Conservation (phyloP, 2,888 invertebrate species). For the Agrilus biguttatus region DNA sequence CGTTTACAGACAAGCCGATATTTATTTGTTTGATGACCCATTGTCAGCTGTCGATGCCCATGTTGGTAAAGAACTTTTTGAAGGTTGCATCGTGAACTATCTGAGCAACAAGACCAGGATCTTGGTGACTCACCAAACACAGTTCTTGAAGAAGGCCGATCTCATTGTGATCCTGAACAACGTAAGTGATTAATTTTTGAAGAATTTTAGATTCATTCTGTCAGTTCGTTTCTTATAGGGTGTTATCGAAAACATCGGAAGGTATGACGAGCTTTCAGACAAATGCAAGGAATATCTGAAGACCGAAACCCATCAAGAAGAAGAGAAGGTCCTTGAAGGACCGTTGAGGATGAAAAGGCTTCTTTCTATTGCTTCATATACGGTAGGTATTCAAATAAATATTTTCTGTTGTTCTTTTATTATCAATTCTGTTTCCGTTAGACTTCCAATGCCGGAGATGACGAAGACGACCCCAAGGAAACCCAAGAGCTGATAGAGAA, state of each 20-base stretch:
- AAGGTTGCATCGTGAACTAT: slow-evolving; percentile 48
- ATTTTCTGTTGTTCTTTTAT: too few relatives aligned
- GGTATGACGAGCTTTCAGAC: slow-evolving; percentile 40
- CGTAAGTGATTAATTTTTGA: slow-evolving; percentile 20
- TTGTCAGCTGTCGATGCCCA: slow-evolving; percentile 65
- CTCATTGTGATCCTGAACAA: slow-evolving; percentile 49
- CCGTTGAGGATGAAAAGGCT: slow-evolving; percentile 12
- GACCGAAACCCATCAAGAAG: slow-evolving; percentile 16
- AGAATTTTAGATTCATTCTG: too few relatives aligned
- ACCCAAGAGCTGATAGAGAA: slow-evolving; percentile 50
- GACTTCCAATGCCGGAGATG: slow-evolving; percentile 25
- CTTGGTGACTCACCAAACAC: slow-evolving; percentile 73
- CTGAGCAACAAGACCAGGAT: slow-evolving; percentile 50
- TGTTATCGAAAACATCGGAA: slow-evolving; percentile 42
- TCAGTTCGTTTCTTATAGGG: slow-evolving; percentile 32
- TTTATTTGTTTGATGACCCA: slow-evolving; percentile 69
- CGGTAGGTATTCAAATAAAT: slow-evolving; percentile 10
- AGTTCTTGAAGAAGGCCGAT: slow-evolving; percentile 54
- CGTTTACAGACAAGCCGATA: slow-evolving; percentile 59
- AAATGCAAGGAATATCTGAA: slow-evolving; percentile 25
- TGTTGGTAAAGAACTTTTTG: slow-evolving; percentile 61
- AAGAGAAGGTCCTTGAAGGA: slow-evolving; percentile 14
- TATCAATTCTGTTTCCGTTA: slow-evolving; percentile 7
- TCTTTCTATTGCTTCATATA: slow-evolving; percentile 20
- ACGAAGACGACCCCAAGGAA: slow-evolving; percentile 39